Conservation (phyloP, 35 echinoderm and acorn worm genomes). For the Antedon bifida region DNA sequence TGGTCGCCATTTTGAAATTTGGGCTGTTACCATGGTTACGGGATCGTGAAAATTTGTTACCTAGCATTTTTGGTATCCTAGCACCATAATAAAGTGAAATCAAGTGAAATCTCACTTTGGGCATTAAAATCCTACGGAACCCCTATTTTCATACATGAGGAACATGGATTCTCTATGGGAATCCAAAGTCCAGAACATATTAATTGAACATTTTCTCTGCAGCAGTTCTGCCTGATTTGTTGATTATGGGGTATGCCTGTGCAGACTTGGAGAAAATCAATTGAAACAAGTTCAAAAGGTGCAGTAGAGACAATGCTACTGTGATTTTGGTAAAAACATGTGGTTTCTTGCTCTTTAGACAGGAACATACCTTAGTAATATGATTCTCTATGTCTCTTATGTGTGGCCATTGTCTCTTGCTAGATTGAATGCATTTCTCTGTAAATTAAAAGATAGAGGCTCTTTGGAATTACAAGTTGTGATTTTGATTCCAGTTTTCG, state of each 20-base stretch:
- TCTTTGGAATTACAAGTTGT: conserved; percentile 35
- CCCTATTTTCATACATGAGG: no score
- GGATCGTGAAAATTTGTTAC: no score
- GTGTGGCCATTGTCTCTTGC: conserved; percentile 42
- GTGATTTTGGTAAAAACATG: neutral
- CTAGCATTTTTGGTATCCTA: no score
- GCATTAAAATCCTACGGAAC: no score
- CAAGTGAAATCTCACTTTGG: no score
- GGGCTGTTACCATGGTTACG: no score
- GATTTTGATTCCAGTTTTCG: neutral
- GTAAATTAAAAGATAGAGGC: neutral
- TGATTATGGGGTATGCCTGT: neutral
- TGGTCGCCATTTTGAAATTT: no score
- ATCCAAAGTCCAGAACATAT: neutral
- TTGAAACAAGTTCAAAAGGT: neutral
- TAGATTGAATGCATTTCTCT: conserved; percentile 35
- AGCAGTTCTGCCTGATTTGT: neutral
- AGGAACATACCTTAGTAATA: conserved; percentile 23
- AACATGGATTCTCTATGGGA: neutral
- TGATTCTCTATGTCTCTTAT: conserved; percentile 31
- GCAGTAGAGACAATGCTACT: neutral
- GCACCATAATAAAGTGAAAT: no score
- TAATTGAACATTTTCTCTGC: neutral
- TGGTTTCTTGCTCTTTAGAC: conserved; percentile 36
- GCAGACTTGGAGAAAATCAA: conserved; percentile 4